Base-by-base conservation (phyloP, 2,888 invertebrate species). In the Leptinotarsa tumamoca region DNA sequence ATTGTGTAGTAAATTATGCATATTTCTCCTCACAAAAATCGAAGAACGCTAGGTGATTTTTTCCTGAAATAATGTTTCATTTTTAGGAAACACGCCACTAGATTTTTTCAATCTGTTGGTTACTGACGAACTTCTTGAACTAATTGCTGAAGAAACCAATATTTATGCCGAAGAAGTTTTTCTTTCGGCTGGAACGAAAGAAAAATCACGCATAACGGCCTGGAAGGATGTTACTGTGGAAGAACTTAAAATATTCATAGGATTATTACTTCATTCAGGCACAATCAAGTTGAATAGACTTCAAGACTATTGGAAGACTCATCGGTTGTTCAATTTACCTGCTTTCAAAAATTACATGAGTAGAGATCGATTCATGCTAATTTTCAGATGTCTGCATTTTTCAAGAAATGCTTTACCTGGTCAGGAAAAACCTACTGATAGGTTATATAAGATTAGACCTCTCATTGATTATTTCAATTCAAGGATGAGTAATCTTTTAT, bases 401-500 rank as follows among this genome's bases (percentile, higher is more conserved):
- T n/a, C n/a, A n/a, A n/a, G n/a, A n/a, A n/a, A n/a, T n/a, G n/a
- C n/a, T n/a, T n/a, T n/a, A n/a, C n/a, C n/a, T n/a, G n/a, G n/a
- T n/a, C n/a, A n/a, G n/a, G n/a, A n/a, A n/a, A n/a, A n/a, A n/a
- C n/a, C n/a, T n/a, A 66, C n/a, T n/a, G 71, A 76, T 54, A 69
- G 72, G 49, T 67, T 76, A 67, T 72, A 50, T 50, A 86, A 87
- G 83, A 84, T 87, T 27, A 27, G 27, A 27, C 27, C 27, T 27
- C 51, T 78, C 79, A 33, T 81, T 82, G 33, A 27, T 27, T 27
- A 27, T 27, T 27, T 27, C 27, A 27, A 4, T 27, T 27, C 27
- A 27, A 27, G 27, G 54, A 76, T 80, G 84, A 81, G 87, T 88
- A 80, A 78, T 76, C 43, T 76, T 52, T 70, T n/a, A 79, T 76